Conservation (phyloP, 2,888 invertebrate species). For the Amphipoea oculea region DNA sequence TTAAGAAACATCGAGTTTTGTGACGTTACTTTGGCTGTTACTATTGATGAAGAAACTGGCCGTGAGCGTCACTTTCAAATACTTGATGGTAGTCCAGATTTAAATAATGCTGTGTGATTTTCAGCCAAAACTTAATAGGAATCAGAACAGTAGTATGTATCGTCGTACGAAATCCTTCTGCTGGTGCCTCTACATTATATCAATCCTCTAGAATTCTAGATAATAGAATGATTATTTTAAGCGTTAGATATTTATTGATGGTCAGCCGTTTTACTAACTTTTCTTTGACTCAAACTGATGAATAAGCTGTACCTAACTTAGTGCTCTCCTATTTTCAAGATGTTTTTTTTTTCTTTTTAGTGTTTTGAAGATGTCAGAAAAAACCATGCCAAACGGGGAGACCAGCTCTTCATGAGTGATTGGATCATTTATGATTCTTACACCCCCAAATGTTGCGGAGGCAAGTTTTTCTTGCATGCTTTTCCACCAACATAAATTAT, state of each 20-base stretch:
- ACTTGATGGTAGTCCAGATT: too few relatives aligned
- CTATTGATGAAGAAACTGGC: too few relatives aligned
- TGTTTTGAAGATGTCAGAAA: too few relatives aligned
- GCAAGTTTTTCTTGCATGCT: not conserved
- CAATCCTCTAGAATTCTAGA: not conserved
- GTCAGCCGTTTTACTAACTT: not conserved
- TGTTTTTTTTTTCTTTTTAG: too few relatives aligned
- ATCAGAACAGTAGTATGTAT: not conserved
- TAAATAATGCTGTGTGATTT: not conserved
- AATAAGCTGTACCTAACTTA: too few relatives aligned
- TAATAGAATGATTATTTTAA: not conserved
- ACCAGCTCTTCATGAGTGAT: not conserved
- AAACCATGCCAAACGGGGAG: too few relatives aligned
- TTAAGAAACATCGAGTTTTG: too few relatives aligned
- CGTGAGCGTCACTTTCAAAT: not conserved
- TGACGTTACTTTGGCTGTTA: too few relatives aligned
- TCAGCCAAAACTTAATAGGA: not conserved
- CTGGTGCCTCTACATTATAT: not conserved
- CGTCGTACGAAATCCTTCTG: too few relatives aligned
- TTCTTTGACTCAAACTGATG: not conserved
- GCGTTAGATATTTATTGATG: not conserved
- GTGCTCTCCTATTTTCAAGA: too few relatives aligned
- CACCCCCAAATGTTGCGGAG: rapidly evolving
- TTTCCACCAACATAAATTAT: not conserved
- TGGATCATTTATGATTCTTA: not conserved